Base-by-base conservation (phyloP, 92 coral and sea anemone species). In the Phenganax subtilis region DNA sequence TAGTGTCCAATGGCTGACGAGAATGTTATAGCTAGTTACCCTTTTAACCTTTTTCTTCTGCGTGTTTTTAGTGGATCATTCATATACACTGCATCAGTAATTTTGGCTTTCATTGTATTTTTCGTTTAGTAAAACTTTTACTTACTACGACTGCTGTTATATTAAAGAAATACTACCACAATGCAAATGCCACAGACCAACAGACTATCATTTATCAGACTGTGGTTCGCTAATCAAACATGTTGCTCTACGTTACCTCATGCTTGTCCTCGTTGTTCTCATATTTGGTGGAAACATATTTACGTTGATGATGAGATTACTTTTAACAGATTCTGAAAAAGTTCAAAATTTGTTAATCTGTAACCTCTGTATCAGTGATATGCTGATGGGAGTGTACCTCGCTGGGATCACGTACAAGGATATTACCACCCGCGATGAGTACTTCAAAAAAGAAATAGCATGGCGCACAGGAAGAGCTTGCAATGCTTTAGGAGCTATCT, bases 261-360 rank as follows among this genome's bases (percentile, higher is more conserved):
- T 73, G 62, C 17, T 0, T 9, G 27, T 53, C 12, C 63, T 73
- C 20, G 54, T 73, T 16, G 77, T 73, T 7, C 31, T 73, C n/a
- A 73, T 56, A 73, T 73, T 73, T 73, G 77, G 77, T 51, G 77
- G 77, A 73, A 73, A 73, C 25, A 54, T 73, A 25, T 73, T 73
- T 10, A 5, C 77, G 54, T 73, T 73, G 59, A 0, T 73, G 56
- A 73, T 54, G 61, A 73, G 77, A 73, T 25, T 51, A 25, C 56
- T 53, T 54, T 11, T 9, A 54, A 6, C 57, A 73, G 77, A 73
- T 73, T 25, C 56, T 6, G 54, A 73, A 54, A 73, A 16, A 73
- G 77, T 73, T 8, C 77, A 73, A 31, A 73, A 73, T 20, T 25
- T 73, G 54, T 52, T 73, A 28, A 53, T 73, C 30, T 73, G 77